Evolutionary conservation across 2,113 vertebrate genomes (phyloP).

Genomic region (Hydrochoerus hydrochaeris): DNA sequence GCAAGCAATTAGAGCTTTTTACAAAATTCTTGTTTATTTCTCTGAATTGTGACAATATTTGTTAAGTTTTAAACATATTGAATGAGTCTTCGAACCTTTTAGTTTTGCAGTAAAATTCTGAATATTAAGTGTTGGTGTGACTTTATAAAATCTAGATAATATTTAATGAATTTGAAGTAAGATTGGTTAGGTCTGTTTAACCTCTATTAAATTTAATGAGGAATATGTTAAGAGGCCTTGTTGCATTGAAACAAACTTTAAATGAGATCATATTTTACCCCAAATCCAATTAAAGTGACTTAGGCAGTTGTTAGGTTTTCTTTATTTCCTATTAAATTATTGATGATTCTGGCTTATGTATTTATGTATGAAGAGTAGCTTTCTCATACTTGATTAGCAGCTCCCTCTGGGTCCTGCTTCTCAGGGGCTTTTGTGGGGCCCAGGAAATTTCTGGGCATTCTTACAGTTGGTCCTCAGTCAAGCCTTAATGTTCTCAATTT

Average conservation of each 20-base stretch:
- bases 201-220: slow-evolving; percentile 63
- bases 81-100: slow-evolving; percentile 73
- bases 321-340: slow-evolving; percentile 72
- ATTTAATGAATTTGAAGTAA: slow-evolving; percentile 80
- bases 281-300: slow-evolving; percentile 73
- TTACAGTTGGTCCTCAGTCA: neutral
- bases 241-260: slow-evolving; percentile 26
- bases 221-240: slow-evolving; percentile 63
- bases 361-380: slow-evolving; percentile 69
- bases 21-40: slow-evolving; percentile 80
- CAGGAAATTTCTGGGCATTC: neutral
- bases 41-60: slow-evolving; percentile 81
- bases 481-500: neutral
- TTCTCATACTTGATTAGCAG: neutral
- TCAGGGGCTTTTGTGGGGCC: neutral
- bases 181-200: slow-evolving; percentile 77
- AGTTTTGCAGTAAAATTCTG: slow-evolving; percentile 78
- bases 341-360: slow-evolving; percentile 67
- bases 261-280: slow-evolving; percentile 61
- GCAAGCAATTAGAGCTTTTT: slow-evolving; percentile 78
- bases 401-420: neutral
- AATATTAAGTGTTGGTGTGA: slow-evolving; percentile 79
- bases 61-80: slow-evolving; percentile 75
- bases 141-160: slow-evolving; percentile 79
- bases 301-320: slow-evolving; percentile 40